A percentile compares a stretch with the other conserved stretches of the same genome.
These are phyloP conservation scores for Platynereis dumerilii DNA, from an alignment of 2,888 invertebrate genomes.

Conservation along the genomic window DNA sequence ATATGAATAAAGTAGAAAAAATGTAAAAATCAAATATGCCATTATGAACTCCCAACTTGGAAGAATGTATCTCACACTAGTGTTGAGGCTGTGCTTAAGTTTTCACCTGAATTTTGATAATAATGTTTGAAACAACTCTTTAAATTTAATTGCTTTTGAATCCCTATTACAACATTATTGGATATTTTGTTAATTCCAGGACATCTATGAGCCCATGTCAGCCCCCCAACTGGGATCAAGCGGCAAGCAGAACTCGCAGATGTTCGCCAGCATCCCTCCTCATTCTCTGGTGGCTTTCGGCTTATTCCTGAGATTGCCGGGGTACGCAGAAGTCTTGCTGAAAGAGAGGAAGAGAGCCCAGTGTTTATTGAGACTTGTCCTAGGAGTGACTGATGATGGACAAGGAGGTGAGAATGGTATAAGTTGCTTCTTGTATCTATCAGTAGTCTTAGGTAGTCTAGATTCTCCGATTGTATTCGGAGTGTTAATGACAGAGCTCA, in stretches of 20 bases:
- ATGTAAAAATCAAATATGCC: no score
- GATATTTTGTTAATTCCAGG: slow-evolving; percentile 26
- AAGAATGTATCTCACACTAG: no score
- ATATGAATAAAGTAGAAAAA: no score
- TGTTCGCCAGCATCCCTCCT: slow-evolving; percentile 69
- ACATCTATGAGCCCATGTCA: slow-evolving; percentile 34
- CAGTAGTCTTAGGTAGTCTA: no score
- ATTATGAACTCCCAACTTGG: no score
- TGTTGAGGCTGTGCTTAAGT: no score
- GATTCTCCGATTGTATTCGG: no score
- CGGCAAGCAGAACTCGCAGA: slow-evolving; percentile 19
- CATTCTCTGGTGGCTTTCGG: slow-evolving; percentile 92
- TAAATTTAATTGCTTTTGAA: no score
- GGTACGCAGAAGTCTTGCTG: slow-evolving; percentile 87
- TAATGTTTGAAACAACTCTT: no score
- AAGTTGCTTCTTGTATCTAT: not conserved
- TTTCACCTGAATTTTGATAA: not conserved
- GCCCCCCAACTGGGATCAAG: slow-evolving; percentile 25
- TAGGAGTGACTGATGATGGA: slow-evolving; percentile 90
- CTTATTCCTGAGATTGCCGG: slow-evolving; percentile 84
- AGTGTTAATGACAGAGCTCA: no score
- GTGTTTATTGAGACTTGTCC: slow-evolving; percentile 82
- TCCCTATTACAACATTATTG: no score
- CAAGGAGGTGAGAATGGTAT: slow-evolving; percentile 75
- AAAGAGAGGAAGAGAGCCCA: slow-evolving; percentile 82